phyloP scores from a whole-genome alignment of 92 coral and sea anemone genomes.

The Hydrozoanthus gracilis region DNA sequence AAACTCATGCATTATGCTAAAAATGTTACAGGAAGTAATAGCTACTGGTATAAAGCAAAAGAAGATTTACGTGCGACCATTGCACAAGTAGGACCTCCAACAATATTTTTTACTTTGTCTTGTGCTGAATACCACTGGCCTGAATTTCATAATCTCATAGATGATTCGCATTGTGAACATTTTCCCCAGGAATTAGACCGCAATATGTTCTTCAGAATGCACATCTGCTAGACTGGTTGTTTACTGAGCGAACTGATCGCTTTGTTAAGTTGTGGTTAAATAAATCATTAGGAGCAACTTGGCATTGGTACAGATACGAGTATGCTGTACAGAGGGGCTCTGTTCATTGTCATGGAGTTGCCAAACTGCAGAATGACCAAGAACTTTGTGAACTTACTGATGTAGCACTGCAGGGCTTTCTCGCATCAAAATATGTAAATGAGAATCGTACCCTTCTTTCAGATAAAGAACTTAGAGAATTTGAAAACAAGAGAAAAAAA shows the following conservation, averaged over 20 bases:
- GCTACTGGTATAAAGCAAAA: slow-evolving; percentile 4
- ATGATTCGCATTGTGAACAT: slow-evolving; percentile 4
- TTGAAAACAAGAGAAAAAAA: background rate
- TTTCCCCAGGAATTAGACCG: no score
- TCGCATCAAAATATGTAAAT: slow-evolving; percentile 22
- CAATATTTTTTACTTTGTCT: background rate
- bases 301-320: no score
- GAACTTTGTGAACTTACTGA: slow-evolving; percentile 27
- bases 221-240: no score
- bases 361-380: background rate
- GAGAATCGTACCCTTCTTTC: background rate
- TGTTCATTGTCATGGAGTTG: no score
- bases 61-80: slow-evolving; percentile 5
- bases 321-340: no score
- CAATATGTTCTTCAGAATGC: background rate
- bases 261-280: slow-evolving; percentile 44
- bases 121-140: background rate
- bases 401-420: background rate
- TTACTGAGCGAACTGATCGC: slow-evolving; percentile 4
- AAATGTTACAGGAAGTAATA: no score
- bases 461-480: background rate
- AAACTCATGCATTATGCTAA: slow-evolving; percentile 22
- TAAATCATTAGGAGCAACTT: slow-evolving; percentile 30
- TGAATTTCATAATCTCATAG: background rate
- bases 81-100: no score